Evolutionary conservation across 2,797 vertebrate species (phyloP).

Genomic region (Bradypodion ventrale): DNA sequence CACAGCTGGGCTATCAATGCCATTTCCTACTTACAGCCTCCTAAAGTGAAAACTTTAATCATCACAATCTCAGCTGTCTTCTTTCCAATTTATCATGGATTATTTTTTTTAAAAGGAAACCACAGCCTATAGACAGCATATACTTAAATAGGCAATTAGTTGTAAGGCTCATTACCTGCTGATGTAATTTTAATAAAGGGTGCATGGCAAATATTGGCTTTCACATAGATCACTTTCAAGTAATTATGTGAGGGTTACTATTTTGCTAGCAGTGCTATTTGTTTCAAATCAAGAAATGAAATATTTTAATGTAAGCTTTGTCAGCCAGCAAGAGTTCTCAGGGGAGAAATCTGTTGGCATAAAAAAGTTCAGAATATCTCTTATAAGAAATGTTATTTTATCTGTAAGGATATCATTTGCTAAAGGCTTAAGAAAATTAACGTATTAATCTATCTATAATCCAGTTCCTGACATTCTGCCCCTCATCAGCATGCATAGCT

Average conservation of each 20-base stretch:
- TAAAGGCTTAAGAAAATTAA: background rate
- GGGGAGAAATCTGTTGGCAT: background rate
- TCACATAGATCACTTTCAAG: background rate
- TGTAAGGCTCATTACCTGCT: conserved; percentile 22
- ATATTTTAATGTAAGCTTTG: conserved; percentile 7
- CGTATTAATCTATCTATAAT: background rate
- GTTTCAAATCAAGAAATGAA: background rate
- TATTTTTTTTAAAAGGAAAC: too few relatives aligned
- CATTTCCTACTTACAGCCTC: conserved; percentile 33
- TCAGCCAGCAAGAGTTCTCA: background rate
- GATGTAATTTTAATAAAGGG: background rate
- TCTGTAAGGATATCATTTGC: background rate
- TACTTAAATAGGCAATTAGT: conserved; percentile 17
- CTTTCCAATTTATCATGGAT: background rate
- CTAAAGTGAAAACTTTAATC: conserved; percentile 39
- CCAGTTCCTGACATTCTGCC: background rate
- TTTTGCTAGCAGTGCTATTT: background rate
- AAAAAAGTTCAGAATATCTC: conserved; percentile 4
- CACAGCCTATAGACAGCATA: background rate
- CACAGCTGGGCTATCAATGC: conserved; percentile 21
- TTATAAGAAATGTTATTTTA: background rate
- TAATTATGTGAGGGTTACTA: background rate
- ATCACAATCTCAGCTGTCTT: background rate
- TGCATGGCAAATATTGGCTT: conserved; percentile 12
- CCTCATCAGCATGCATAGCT: background rate